Evolutionary conservation across 2,113 vertebrate species (phyloP), one percentile per base, ranked within the genome.

Genomic region (Craseonycteris thonglongyai): DNA sequence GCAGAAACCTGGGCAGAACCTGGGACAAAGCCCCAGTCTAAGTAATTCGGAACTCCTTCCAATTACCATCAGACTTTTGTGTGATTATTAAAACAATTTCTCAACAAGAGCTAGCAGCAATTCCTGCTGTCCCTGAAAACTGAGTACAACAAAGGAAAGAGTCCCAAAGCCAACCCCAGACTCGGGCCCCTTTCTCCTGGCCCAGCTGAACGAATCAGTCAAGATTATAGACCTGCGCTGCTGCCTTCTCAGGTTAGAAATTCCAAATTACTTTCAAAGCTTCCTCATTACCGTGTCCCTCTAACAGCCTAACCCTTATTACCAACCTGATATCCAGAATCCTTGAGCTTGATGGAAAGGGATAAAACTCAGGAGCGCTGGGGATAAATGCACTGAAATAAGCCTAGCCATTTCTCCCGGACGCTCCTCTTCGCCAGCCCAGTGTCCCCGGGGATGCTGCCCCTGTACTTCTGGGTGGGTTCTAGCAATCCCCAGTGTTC

Each of bases 211-310:
- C 83, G 47, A 69, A 79, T 38, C 19, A 35, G 49, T 30, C 38
- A 80, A 87, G 81, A 78, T 33, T 65, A 0, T 45, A 54, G 63
- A 4, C 74, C 59, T 47, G 15, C 49, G 26, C 12, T 16, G 54
- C 56, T 78, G 85, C 66, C 74, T 91, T 71, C 87, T 91, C 7
- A 1, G 38, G 49, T 59, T n/a, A 40, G 87, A 83, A 96, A 95
- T 75, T 74, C 56, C 93, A 81, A 96, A 96, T 58, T 49, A 78
- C 91, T 86, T 85, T 72, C 59, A 95, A 93, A 96, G 90, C 49
- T 33, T 81, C 68, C 68, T 91, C 91, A 90, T 87, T 45, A 56
- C 19, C 26, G 42, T 59, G 76, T 42, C 75, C 30, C 42, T 75
- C 54, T 16, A 61, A 81, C 16, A 80, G 58, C 14, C 65, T 68